Evolutionary conservation across 2,113 vertebrate species (phyloP).

Genomic region (Spea bombifrons): DNA sequence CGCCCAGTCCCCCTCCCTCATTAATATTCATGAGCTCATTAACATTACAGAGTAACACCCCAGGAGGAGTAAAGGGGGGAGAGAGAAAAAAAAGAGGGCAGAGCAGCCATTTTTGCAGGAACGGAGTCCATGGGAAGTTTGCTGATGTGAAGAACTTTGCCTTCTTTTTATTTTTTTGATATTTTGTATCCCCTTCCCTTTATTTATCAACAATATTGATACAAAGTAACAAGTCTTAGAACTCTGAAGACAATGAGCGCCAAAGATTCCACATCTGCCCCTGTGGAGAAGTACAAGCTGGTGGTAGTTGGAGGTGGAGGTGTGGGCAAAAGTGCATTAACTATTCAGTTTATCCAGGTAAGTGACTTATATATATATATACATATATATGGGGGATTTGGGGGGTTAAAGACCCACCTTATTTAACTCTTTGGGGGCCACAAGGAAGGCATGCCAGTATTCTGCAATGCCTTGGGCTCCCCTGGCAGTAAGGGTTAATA

Average conservation of each 20-base stretch:
- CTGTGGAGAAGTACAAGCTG: constrained; percentile 68
- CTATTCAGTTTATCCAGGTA: constrained; percentile 72
- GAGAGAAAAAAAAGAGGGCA: constrained; percentile 1
- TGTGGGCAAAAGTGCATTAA: constrained; percentile 69
- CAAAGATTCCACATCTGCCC: constrained; percentile 51
- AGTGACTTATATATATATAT: neutral
- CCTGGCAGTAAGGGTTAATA: too few relatives aligned
- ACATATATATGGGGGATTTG: too few relatives aligned
- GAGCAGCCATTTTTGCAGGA: constrained; percentile 42
- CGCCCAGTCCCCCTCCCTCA: neutral
- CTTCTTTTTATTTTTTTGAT: neutral
- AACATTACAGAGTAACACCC: constrained; percentile 26
- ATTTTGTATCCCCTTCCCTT: neutral
- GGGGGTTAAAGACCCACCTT: too few relatives aligned
- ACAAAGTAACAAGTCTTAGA: neutral
- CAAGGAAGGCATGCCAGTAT: too few relatives aligned
- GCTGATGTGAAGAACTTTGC: constrained; percentile 25
- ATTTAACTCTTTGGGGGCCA: too few relatives aligned
- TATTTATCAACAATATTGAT: neutral
- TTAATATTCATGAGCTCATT: constrained; percentile 39
- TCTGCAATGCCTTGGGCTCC: too few relatives aligned
- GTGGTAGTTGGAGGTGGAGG: constrained; percentile 71
- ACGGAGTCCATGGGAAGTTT: constrained; percentile 44
- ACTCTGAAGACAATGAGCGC: constrained; percentile 13
- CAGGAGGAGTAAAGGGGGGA: constrained; percentile 1